Evolutionary conservation across 2,888 invertebrate species (phyloP).

Genomic region (Acrocyrtus sp.): DNA sequence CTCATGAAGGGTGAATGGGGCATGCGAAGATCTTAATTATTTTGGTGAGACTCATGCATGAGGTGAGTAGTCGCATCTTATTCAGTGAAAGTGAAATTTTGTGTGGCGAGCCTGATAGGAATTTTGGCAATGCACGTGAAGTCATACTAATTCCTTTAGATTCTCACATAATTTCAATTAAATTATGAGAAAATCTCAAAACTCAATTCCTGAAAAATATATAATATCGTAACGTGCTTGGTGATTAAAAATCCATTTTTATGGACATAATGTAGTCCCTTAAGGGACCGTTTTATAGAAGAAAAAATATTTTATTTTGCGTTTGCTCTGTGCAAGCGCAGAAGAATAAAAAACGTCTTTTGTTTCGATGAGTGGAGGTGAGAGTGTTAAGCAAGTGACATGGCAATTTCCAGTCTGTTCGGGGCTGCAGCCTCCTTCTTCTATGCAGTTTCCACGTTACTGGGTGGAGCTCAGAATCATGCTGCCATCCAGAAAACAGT

Average conservation of each 20-base stretch:
- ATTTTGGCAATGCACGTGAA: too few species aligned
- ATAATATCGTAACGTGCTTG: neutral
- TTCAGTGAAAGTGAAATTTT: slow-evolving; percentile 37
- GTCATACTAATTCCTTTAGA: neutral
- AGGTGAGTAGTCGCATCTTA: slow-evolving; percentile 36
- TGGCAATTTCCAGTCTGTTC: slow-evolving; percentile 42
- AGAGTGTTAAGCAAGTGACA: neutral
- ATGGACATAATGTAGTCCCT: neutral
- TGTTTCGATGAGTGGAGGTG: neutral
- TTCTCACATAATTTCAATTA: neutral
- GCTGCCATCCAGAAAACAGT: slow-evolving; percentile 43
- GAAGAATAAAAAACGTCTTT: too few species aligned
- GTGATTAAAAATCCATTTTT: neutral
- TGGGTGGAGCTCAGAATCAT: slow-evolving; percentile 57
- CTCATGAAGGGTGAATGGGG: too few species aligned
- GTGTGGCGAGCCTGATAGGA: slow-evolving; percentile 3
- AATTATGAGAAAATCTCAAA: neutral
- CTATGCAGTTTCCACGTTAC: slow-evolving; percentile 60
- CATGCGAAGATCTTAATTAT: slow-evolving; percentile 15
- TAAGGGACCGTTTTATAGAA: neutral
- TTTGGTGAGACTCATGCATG: slow-evolving; percentile 4
- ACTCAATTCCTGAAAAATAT: neutral
- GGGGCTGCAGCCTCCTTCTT: slow-evolving; percentile 59
- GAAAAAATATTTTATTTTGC: neutral
- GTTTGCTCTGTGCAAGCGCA: too few species aligned